A percentile compares a stretch with the other conserved stretches of the same genome.
Conservation (phyloP, 2,797 vertebrate species). For the Hippoglossus hippoglossus region DNA sequence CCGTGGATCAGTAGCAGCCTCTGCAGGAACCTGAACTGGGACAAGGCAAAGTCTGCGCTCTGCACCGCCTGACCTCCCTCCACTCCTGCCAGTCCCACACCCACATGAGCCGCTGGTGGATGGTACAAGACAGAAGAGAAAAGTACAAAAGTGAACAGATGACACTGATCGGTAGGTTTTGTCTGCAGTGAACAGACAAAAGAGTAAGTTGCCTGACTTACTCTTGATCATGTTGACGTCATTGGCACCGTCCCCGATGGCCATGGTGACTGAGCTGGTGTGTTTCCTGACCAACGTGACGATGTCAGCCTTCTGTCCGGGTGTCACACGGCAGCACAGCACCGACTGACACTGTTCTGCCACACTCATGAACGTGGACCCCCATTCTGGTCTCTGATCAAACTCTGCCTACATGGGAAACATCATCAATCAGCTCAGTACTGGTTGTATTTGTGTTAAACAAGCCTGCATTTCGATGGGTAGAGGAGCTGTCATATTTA, state of each 20-base stretch:
- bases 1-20: conserved; percentile 93
- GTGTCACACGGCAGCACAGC: conserved; percentile 94
- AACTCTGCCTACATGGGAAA: conserved; percentile 78
- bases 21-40: conserved; percentile 90
- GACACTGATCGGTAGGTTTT: not conserved
- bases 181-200: not conserved
- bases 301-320: conserved; percentile 92
- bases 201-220: conserved; percentile 81
- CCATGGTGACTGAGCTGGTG: conserved; percentile 86
- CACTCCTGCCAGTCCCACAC: conserved; percentile 90
- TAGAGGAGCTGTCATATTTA: not conserved
- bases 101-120: conserved; percentile 89
- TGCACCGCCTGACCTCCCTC: conserved; percentile 93
- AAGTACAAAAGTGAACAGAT: not conserved
- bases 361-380: conserved; percentile 85
- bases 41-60: conserved; percentile 91
- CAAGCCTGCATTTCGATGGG: too few relatives aligned
- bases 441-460: not conserved
- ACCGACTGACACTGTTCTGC: conserved; percentile 90
- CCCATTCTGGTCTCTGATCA: conserved; percentile 76
- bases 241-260: conserved; percentile 94
- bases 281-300: conserved; percentile 90
- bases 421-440: conserved; percentile 8
- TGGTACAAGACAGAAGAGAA: not conserved
- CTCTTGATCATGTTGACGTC: conserved; percentile 99